Conservation (phyloP, 2,888 invertebrate genomes). For the Quadriops clusia region DNA sequence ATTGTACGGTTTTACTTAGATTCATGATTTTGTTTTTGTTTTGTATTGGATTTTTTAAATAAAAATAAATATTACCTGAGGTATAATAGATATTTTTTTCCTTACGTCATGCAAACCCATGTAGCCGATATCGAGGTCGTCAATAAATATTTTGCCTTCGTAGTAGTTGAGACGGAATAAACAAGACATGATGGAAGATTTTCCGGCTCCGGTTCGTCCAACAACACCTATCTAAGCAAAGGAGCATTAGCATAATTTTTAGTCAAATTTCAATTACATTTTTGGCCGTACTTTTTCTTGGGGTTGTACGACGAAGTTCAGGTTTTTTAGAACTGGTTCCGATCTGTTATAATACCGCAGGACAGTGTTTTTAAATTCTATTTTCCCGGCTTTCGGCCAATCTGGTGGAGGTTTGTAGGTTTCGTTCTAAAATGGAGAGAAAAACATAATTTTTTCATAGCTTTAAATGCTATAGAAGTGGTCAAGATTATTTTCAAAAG, state of each 20-base stretch:
- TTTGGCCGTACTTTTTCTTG: slow-evolving; percentile 43
- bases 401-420: slow-evolving; percentile 41
- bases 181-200: slow-evolving; percentile 41
- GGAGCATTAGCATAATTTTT: slow-evolving; percentile 2
- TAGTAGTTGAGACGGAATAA: slow-evolving; percentile 46
- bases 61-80: no score
- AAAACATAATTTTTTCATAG: no score
- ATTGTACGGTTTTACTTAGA: slow-evolving; percentile 44
- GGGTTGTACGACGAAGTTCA: slow-evolving; percentile 39
- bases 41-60: no score
- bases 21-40: no score
- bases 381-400: slow-evolving; percentile 52
- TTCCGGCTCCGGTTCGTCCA: slow-evolving; percentile 49
- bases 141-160: slow-evolving; percentile 42
- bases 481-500: no score
- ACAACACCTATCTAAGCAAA: slow-evolving; percentile 39
- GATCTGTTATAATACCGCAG: slow-evolving; percentile 52
- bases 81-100: slow-evolving; percentile 49
- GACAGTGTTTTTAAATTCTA: slow-evolving; percentile 46
- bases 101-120: slow-evolving; percentile 45
- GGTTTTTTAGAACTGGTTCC: slow-evolving; percentile 49
- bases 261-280: slow-evolving; percentile 1
- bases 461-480: no score
- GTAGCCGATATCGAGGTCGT: slow-evolving; percentile 36
- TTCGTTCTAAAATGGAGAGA: no score